A percentile compares a stretch with the other conserved stretches of the same genome.
Evolutionary conservation across 2,888 invertebrate species (phyloP).

Genomic region (Agelastica alni): DNA sequence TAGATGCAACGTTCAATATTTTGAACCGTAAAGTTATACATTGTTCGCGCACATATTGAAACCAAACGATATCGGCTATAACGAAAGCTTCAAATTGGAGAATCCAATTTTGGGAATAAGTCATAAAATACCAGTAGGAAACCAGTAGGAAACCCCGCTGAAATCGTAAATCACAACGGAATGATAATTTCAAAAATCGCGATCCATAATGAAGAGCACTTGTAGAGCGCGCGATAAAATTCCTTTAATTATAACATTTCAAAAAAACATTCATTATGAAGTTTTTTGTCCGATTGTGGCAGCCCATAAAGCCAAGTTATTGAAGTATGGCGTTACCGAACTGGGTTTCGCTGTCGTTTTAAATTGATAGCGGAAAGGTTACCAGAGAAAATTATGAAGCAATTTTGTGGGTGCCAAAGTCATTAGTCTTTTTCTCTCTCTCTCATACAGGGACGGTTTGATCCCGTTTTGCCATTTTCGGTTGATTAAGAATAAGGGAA

Average conservation of each 20-base stretch:
- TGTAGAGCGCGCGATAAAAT: slow-evolving; percentile 32
- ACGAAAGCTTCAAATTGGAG: too few species aligned
- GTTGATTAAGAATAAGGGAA: slow-evolving; percentile 23
- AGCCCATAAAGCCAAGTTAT: slow-evolving; percentile 46
- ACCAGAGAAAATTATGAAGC: slow-evolving; percentile 57
- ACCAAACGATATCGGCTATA: too few species aligned
- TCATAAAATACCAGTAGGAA: neutral
- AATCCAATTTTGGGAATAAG: too few species aligned
- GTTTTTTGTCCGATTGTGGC: slow-evolving; percentile 36
- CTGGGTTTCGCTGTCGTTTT: slow-evolving; percentile 45
- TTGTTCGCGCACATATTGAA: too few species aligned
- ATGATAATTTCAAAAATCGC: slow-evolving; percentile 29
- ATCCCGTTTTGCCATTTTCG: slow-evolving; percentile 25
- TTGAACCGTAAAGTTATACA: too few species aligned
- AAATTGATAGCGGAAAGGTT: slow-evolving; percentile 57
- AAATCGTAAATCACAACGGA: slow-evolving; percentile 14
- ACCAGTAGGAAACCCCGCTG: neutral
- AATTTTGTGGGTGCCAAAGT: slow-evolving; percentile 56
- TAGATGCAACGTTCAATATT: too few species aligned
- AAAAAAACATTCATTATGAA: slow-evolving; percentile 37
- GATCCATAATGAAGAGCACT: slow-evolving; percentile 34
- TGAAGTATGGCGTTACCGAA: slow-evolving; percentile 48
- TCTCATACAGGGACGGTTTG: slow-evolving; percentile 27
- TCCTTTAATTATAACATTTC: slow-evolving; percentile 40
- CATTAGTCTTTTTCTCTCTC: slow-evolving; percentile 53